Conservation (phyloP, 1,140 invertebrate species). For the Riptortus pedestris region DNA sequence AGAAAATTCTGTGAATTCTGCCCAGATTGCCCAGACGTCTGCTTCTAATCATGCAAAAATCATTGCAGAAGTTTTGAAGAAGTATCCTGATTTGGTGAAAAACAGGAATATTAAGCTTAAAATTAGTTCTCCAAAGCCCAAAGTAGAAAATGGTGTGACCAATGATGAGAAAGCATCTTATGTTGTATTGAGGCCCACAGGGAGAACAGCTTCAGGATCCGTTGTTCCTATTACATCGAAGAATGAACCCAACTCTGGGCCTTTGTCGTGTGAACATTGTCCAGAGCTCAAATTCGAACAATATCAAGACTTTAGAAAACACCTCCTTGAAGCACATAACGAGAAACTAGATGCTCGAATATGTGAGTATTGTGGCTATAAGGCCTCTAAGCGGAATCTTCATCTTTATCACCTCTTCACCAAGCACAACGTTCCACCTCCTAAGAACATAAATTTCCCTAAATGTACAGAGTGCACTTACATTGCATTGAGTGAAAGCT, state of each 20-base stretch:
- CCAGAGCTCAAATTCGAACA: constrained; percentile 57
- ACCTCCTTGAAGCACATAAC: constrained; percentile 69
- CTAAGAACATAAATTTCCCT: constrained; percentile 55
- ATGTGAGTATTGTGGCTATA: constrained; percentile 74
- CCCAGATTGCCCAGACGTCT: constrained; percentile 38
- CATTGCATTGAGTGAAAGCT: constrained; percentile 54
- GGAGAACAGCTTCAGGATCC: not conserved
- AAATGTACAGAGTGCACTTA: constrained; percentile 67
- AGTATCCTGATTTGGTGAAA: constrained; percentile 75
- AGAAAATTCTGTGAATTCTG: constrained; percentile 38
- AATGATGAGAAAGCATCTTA: constrained; percentile 42
- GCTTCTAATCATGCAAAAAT: constrained; percentile 69
- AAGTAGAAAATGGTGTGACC: constrained; percentile 33
- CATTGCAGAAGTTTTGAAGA: constrained; percentile 50
- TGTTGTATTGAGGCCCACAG: constrained; percentile 43
- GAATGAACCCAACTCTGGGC: constrained; percentile 38
- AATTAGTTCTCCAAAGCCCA: constrained; percentile 52
- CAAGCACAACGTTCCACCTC: constrained; percentile 64
- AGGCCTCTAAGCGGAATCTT: constrained; percentile 60
- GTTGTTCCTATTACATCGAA: not conserved
- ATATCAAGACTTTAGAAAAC: constrained; percentile 65
- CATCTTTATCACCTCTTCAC: constrained; percentile 69
- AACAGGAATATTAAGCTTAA: constrained; percentile 78
- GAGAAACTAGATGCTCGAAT: constrained; percentile 66
- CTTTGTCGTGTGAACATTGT: constrained; percentile 57